Evolutionary conservation across 2,113 vertebrate species (phyloP), one percentile per base, ranked within the genome.

Genomic region (Puffinus mauretanicus): DNA sequence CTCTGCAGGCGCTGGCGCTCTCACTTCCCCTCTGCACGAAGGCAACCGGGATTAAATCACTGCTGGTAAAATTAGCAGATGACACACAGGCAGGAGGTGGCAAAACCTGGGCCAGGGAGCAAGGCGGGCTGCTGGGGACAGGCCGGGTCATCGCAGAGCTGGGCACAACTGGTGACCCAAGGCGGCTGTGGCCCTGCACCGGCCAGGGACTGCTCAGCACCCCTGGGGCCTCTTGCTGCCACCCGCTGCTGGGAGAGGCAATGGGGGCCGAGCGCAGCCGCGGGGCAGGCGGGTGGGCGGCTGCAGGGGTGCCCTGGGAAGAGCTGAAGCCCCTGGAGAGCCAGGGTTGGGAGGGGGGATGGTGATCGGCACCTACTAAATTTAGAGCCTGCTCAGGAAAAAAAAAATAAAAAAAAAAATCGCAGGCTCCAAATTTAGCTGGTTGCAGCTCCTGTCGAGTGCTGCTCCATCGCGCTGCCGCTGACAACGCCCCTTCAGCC

Each of bases 21-120:
- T 93, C 76, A 15, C 46, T 95, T 93, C 88, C 88, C 51, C 91
- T 83, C 71, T 1, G 44, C n/a, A 24, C 4, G 3, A n/a, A 77
- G 44, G 52, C 81, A 46, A 26, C 6, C 3, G 0, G 51, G 75
- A 86, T 96, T 82, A 92, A 96, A 96, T 97, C 95, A 94, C 80
- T 0, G 0, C 72, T 54, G 76, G 88, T 94, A 97, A 97, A 97
- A 94, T 94, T 95, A 97, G 95, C 86, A 73, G 54, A 66, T 97
- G 94, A 95, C 82, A 88, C 58, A 73, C 0, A 5, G 36, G 51
- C 1, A 1, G 85, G 75, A 19, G 84, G 78, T 8, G 61, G 51
- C 54, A 89, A 78, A 93, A 91, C 54, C 30, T 29, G 34, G 65
- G 29, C 61, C 0, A 0, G 40, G 44, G 78, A 82, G 55, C 49